phyloP scores from a whole-genome alignment of 2,113 vertebrate genomes.

The Lycaon pictus region DNA sequence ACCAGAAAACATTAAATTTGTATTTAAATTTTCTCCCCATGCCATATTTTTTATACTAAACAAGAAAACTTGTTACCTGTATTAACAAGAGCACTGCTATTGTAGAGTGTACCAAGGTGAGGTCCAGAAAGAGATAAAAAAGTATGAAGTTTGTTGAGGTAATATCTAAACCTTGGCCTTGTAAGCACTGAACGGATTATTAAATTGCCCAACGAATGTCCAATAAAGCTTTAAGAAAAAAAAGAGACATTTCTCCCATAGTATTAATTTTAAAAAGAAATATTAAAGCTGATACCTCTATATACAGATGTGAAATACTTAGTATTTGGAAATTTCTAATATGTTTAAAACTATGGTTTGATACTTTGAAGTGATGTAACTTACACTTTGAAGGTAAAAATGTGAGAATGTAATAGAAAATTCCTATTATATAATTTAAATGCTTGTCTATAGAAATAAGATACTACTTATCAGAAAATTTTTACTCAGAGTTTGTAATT shows the following conservation, averaged over 20 bases:
- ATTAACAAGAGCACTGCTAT: constrained; percentile 98
- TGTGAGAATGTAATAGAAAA: background rate
- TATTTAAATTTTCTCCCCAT: constrained; percentile 29
- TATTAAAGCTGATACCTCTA: background rate
- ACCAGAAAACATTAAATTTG: constrained; percentile 48
- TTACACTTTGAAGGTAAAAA: constrained; percentile 46
- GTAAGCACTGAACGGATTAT: constrained; percentile 98
- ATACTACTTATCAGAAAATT: constrained; percentile 2
- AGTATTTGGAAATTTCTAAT: constrained; percentile 6
- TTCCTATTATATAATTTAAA: constrained; percentile 22
- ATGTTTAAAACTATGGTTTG: constrained; percentile 20
- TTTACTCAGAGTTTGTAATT: constrained; percentile 30
- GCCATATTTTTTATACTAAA: background rate
- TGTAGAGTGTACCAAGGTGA: constrained; percentile 98
- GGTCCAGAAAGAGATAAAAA: constrained; percentile 98
- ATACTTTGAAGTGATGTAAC: constrained; percentile 42
- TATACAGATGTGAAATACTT: constrained; percentile 40
- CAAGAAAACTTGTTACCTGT: constrained; percentile 90
- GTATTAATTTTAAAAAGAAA: constrained; percentile 64
- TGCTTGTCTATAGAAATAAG: constrained; percentile 38
- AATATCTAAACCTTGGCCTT: constrained; percentile 97
- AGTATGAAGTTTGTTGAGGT: constrained; percentile 96
- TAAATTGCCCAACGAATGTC: constrained; percentile 98
- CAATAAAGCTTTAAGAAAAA: constrained; percentile 94
- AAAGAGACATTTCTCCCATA: constrained; percentile 55